Evolutionary conservation across 2,113 vertebrate genomes (phyloP), one percentile per base, ranked within the genome.

Genomic region (Brachypteracias leptosomus): DNA sequence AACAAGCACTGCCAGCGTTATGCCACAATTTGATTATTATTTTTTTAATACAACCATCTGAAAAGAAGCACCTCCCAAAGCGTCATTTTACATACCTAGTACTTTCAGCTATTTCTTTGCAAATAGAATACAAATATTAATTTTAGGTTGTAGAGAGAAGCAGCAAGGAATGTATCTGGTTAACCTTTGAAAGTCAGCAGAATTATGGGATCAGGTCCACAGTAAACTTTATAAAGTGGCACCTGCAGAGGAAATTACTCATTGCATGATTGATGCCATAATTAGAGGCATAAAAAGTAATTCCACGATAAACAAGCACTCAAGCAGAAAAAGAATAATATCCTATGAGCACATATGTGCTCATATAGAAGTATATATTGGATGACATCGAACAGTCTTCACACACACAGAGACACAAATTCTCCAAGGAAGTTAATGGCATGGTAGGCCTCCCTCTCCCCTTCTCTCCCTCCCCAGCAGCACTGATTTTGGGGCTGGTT

Each of bases 201-300:
- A 93, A 90, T 38, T 38, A 79, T 33, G 84, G 96, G 84, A 94
- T 82, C 73, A 67, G 36, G 17, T 90, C 93, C 94, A 95, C 91
- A 76, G 83, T 78, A 96, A 96, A 96, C 89, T 95, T 93, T 72
- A 72, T 16, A 82, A 51, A 91, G 86, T 91, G 86, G 92, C 79
- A 96, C 81, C 91, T 93, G 85, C 85, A 74, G 40, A 96, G 94
- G 96, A 96, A 95, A 96, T 89, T 95, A 96, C 87, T 88, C 81
- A 77, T 18, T 94, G 81, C 52, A 74, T 82, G 92, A 96, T 19
- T 93, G 93, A 97, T 94, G 63, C 92, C 89, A 93, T 85, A 90
- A 95, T 95, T 88, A 95, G 67, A 94, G 85, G 91, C 49, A 91
- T 87, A 95, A 92, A 95, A 88, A 87, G 65, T 94, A 96, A 96